Percentiles rank a stretch among this genome's conserved stretches.
Conservation (phyloP, 2,113 vertebrate genomes). For the Myotis yumanensis region DNA sequence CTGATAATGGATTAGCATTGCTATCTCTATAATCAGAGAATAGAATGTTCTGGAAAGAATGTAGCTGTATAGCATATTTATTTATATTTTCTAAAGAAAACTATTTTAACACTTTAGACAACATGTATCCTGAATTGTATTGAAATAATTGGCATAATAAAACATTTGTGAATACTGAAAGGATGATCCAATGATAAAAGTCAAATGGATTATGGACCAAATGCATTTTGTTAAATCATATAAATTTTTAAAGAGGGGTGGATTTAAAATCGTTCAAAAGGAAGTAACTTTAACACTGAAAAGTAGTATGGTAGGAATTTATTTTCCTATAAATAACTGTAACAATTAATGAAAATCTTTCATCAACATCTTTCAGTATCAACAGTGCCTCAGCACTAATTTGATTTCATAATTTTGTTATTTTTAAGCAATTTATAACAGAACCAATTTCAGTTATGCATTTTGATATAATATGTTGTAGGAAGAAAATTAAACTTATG, state of each 20-base stretch:
- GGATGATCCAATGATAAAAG: neutral
- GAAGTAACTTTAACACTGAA: neutral
- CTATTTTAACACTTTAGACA: neutral
- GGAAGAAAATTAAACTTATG: slow-evolving; percentile 62
- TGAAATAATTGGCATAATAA: neutral
- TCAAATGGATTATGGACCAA: neutral
- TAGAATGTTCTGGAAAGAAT: neutral
- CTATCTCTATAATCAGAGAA: neutral
- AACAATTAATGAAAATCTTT: neutral
- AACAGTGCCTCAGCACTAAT: neutral
- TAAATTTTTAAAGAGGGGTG: neutral
- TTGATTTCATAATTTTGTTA: slow-evolving; percentile 58
- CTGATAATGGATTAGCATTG: neutral
- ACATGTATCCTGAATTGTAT: neutral
- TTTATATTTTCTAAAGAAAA: neutral
- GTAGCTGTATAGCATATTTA: neutral
- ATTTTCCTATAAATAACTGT: neutral
- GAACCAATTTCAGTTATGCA: slow-evolving; percentile 39
- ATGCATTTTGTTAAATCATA: neutral
- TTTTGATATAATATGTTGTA: slow-evolving; percentile 39
- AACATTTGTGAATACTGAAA: neutral
- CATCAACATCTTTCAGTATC: neutral
- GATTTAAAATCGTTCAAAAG: neutral
- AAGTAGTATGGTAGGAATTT: neutral
- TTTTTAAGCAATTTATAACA: slow-evolving; percentile 26